Percentiles rank a stretch among this genome's conserved stretches.
Conservation (phyloP, 1,140 invertebrate genomes). For the Drosophila parvula region DNA sequence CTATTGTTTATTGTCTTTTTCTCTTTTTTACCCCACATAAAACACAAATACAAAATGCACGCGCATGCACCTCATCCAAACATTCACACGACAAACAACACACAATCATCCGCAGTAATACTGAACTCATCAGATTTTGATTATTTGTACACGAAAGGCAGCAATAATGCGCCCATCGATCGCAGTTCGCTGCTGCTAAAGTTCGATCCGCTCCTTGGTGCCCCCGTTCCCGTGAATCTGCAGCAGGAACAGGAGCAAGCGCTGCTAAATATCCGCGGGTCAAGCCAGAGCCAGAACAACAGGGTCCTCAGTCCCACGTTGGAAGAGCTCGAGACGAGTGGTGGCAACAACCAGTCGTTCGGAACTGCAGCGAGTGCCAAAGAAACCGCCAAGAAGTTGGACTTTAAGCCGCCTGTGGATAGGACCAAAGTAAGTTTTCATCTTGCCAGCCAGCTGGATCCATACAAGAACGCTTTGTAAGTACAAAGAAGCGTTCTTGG, state of each 20-base stretch:
- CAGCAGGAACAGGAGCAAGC: conserved; percentile 46
- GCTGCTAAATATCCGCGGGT: conserved; percentile 39
- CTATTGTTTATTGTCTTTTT: conserved; percentile 42
- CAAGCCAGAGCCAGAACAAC: conserved; percentile 44
- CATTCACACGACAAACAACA: conserved; percentile 18
- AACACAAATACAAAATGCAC: conserved; percentile 51
- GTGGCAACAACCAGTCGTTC: conserved; percentile 70
- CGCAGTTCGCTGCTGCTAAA: conserved; percentile 79
- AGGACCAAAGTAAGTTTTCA: conserved; percentile 63
- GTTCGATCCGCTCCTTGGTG: conserved; percentile 80
- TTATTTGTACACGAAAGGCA: conserved; percentile 82
- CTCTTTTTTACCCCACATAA: conserved; percentile 32
- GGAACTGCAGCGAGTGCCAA: conserved; percentile 60
- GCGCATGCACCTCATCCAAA: conserved; percentile 49
- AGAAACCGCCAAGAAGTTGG: conserved; percentile 41
- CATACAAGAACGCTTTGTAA: no score
- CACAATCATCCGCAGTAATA: conserved; percentile 63
- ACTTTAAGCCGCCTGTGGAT: conserved; percentile 68
- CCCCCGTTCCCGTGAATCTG: conserved; percentile 74
- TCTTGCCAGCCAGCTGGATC: no score
- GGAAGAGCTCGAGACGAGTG: conserved; percentile 76
- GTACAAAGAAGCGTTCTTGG: no score
- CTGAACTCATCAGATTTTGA: conserved; percentile 83
- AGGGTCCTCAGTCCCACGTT: conserved; percentile 71
- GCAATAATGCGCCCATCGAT: conserved; percentile 69